phyloP scores from a whole-genome alignment of 2,113 vertebrate species.

The Trematocara macrostoma region DNA sequence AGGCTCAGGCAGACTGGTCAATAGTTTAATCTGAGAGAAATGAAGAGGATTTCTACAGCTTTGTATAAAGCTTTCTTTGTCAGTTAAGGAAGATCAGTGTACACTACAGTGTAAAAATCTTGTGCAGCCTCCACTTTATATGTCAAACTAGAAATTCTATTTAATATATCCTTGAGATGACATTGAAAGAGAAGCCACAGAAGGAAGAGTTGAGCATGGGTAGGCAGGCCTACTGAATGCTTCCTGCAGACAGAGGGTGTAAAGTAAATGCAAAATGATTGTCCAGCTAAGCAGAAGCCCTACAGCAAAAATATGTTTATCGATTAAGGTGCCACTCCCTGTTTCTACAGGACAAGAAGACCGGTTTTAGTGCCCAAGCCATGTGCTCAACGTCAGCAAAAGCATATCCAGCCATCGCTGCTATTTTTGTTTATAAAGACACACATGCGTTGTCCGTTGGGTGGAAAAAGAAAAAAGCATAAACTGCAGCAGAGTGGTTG shows the following conservation, averaged over 20 bases:
- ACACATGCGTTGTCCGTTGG: background rate
- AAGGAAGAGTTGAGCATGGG: background rate
- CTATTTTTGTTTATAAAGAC: background rate
- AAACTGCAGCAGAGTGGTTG: background rate
- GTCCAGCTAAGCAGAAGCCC: background rate
- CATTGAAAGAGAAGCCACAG: conserved; percentile 30
- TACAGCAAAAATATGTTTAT: background rate
- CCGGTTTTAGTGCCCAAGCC: background rate
- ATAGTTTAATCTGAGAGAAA: conserved; percentile 63
- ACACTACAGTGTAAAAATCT: conserved; percentile 29
- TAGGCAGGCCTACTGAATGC: background rate
- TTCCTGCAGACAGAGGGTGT: background rate
- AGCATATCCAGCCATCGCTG: background rate
- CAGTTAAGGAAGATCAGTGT: conserved; percentile 42
- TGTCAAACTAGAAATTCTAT: conserved; percentile 66
- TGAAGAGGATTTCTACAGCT: conserved; percentile 53
- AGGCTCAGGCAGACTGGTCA: conserved; percentile 49
- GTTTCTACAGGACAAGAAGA: background rate
- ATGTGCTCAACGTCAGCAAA: background rate
- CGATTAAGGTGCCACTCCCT: background rate
- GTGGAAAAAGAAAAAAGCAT: background rate
- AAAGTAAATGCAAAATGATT: conserved; percentile 24
- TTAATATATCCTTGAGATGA: conserved; percentile 67
- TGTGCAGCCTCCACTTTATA: conserved; percentile 51
- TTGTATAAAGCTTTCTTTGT: conserved; percentile 33